A percentile compares a stretch with the other conserved stretches of the same genome.
These are phyloP conservation scores for Varroa destructor DNA, from an alignment of 1,140 invertebrate genomes.

Conservation along the genomic window DNA sequence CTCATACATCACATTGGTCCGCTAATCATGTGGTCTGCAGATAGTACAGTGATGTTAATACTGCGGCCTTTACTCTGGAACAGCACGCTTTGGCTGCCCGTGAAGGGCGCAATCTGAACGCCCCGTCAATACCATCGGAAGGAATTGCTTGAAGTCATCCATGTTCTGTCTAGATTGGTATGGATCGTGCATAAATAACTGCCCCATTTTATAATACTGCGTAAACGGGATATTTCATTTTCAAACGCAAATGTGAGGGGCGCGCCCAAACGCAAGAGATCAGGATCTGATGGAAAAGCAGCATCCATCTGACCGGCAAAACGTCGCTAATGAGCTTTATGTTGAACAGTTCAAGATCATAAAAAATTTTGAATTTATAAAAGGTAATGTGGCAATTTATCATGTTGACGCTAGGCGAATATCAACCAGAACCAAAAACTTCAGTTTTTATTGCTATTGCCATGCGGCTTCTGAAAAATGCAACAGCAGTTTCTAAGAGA, in stretches of 20 bases:
- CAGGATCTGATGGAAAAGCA: conserved; percentile 85
- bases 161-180: conserved; percentile 82
- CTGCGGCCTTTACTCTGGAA: conserved; percentile 65
- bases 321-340: conserved; percentile 57
- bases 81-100: conserved; percentile 87
- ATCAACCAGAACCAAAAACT: no score
- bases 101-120: conserved; percentile 94
- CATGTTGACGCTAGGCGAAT: conserved; percentile 80
- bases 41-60: conserved; percentile 83
- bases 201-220: conserved; percentile 99
- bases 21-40: conserved; percentile 95
- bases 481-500: no score
- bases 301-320: conserved; percentile 84
- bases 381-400: conserved; percentile 88
- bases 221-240: conserved; percentile 89
- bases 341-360: conserved; percentile 93
- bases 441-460: no score
- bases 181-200: conserved; percentile 99
- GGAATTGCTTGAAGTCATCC: conserved; percentile 89
- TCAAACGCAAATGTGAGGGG: conserved; percentile 81
- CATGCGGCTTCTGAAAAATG: no score
- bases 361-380: conserved; percentile 81
- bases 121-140: conserved; percentile 93
- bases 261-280: conserved; percentile 81
- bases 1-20: conserved; percentile 71